A percentile compares a stretch with the other conserved stretches of the same genome.
Conservation (phyloP, 53 echinoderm and acorn worm genomes). For the Patiria pectinifera region DNA sequence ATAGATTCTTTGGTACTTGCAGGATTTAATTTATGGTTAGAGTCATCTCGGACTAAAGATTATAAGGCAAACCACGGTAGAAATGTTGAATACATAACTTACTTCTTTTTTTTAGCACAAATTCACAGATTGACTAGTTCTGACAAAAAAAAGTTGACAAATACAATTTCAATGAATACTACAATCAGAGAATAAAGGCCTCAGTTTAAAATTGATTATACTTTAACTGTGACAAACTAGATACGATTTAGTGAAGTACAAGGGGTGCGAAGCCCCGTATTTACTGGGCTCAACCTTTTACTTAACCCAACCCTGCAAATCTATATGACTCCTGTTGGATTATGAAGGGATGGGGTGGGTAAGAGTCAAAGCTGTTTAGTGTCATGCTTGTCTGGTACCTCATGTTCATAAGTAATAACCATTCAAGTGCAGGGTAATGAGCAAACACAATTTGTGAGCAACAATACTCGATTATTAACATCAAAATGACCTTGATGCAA, state of each 20-base stretch:
- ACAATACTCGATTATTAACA: too few relatives aligned
- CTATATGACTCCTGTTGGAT: too few relatives aligned
- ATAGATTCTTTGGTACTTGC: conserved; percentile 61
- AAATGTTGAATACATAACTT: conserved; percentile 38
- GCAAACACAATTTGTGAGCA: too few relatives aligned
- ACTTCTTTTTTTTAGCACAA: not conserved
- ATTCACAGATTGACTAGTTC: not conserved
- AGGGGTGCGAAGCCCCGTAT: too few relatives aligned
- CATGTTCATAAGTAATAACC: too few relatives aligned
- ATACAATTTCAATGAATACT: not conserved
- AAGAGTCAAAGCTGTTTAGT: too few relatives aligned
- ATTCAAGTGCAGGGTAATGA: too few relatives aligned
- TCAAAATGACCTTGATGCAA: too few relatives aligned
- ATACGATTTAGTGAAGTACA: not conserved
- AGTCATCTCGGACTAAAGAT: conserved; percentile 39
- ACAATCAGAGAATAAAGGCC: conserved; percentile 34
- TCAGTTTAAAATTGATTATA: conserved; percentile 5
- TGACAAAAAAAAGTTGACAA: not conserved
- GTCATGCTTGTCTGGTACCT: too few relatives aligned
- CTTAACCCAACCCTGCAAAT: too few relatives aligned
- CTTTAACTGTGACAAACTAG: not conserved
- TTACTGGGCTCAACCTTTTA: too few relatives aligned
- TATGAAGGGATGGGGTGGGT: too few relatives aligned
- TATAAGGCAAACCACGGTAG: conserved; percentile 58
- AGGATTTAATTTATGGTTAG: conserved; percentile 59